Conservation (phyloP, 2,113 vertebrate genomes). For the Rhipidura dahli region DNA sequence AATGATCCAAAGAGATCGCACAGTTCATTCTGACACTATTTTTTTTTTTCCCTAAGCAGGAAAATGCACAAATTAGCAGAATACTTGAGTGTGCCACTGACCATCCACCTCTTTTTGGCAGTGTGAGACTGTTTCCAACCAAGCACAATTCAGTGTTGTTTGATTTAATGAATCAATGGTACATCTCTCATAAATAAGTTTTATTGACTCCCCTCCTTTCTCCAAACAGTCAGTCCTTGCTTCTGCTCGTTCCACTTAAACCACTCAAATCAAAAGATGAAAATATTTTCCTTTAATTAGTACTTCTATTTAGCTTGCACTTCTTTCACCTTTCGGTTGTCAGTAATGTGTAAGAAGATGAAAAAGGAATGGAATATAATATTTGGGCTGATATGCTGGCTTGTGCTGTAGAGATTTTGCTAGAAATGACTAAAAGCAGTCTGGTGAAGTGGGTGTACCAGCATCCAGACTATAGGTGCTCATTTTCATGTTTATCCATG, state of each 20-base stretch:
- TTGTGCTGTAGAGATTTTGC: background rate
- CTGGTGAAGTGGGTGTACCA: background rate
- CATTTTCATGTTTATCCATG: background rate
- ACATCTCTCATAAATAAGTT: background rate
- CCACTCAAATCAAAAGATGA: background rate
- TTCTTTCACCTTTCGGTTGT: constrained; percentile 24
- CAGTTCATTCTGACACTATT: background rate
- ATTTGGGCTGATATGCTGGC: background rate
- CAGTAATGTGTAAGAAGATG: background rate
- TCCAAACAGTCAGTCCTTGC: background rate
- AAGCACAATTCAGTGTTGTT: background rate
- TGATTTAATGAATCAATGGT: background rate
- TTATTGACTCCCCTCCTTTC: background rate
- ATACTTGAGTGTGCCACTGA: background rate
- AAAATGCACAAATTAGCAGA: background rate
- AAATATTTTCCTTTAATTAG: constrained; percentile 27
- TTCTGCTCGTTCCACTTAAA: constrained; percentile 2
- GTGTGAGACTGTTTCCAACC: background rate
- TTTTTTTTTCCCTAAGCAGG: background rate
- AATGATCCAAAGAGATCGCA: background rate
- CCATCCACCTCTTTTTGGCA: background rate
- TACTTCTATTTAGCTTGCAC: background rate
- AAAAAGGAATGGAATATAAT: background rate
- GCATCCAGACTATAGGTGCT: background rate
- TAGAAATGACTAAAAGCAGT: constrained; percentile 26